A percentile compares a stretch with the other conserved stretches of the same genome.
phyloP scores from a whole-genome alignment of 2,797 vertebrate genomes.

The Hydrocynus forskahlii region DNA sequence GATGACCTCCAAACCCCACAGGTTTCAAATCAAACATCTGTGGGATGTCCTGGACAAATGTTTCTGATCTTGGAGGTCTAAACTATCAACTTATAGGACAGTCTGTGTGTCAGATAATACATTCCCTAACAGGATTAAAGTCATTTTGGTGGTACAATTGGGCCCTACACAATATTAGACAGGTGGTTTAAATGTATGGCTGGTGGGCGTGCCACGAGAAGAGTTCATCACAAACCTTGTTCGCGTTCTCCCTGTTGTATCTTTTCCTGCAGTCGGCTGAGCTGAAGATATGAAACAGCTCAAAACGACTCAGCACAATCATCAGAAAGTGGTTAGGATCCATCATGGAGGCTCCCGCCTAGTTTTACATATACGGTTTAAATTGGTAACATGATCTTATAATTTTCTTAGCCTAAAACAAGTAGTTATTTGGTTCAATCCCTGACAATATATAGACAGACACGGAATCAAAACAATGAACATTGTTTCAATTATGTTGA shows the following conservation, averaged over 20 bases:
- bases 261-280: conserved; percentile 90
- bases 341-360: conserved; percentile 98
- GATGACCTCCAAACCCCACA: no score
- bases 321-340: conserved; percentile 98
- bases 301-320: conserved; percentile 94
- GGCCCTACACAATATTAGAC: no score
- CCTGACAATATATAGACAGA: background rate
- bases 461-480: background rate
- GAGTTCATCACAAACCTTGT: conserved; percentile 82
- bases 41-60: no score
- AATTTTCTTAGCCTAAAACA: background rate
- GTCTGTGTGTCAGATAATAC: no score
- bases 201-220: no score
- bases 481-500: background rate
- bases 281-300: conserved; percentile 94
- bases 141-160: no score
- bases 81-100: no score
- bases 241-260: conserved; percentile 86
- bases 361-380: conserved; percentile 14
- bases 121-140: no score
- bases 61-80: no score
- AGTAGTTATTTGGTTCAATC: background rate
- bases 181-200: no score
- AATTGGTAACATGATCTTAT: background rate
- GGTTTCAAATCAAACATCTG: no score